Conservation (phyloP, 2,888 invertebrate genomes). For the Macrosiphum euphorbiae region DNA sequence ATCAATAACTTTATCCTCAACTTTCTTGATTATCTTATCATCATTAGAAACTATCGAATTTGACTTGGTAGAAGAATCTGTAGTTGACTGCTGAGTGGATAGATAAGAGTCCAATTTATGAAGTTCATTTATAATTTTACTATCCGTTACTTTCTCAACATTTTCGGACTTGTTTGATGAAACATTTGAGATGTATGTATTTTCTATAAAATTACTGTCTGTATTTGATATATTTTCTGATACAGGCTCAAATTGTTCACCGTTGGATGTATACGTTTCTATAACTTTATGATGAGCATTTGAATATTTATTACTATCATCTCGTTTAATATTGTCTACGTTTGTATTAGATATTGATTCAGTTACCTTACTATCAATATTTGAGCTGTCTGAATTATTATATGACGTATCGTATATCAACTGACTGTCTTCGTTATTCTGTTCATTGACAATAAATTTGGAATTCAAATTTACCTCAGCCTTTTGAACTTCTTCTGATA, state of each 20-base stretch:
- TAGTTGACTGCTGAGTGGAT: slow-evolving; percentile 68
- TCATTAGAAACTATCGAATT: slow-evolving; percentile 63
- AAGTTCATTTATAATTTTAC: slow-evolving; percentile 76
- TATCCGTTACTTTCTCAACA: slow-evolving; percentile 36
- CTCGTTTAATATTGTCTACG: not conserved
- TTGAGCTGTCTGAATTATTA: not conserved
- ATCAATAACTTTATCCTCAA: slow-evolving; percentile 66
- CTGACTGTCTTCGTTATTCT: not conserved
- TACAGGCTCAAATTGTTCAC: not conserved
- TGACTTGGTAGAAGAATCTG: not conserved
- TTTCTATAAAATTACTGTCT: not conserved
- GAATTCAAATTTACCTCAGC: slow-evolving; percentile 22
- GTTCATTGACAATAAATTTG: slow-evolving; percentile 24
- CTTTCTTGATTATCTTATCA: slow-evolving; percentile 66
- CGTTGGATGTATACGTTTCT: not conserved
- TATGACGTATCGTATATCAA: slow-evolving; percentile 24
- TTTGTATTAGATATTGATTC: not conserved
- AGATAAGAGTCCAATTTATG: slow-evolving; percentile 73
- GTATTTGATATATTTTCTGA: slow-evolving; percentile 26
- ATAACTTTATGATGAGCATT: not conserved
- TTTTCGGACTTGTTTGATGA: slow-evolving; percentile 3
- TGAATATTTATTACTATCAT: slow-evolving; percentile 1
- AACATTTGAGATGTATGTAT: not conserved
- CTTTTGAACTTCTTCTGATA: slow-evolving; percentile 53
- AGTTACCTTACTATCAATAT: not conserved